Percentiles rank a stretch among this genome's conserved stretches.
Evolutionary conservation across 2,113 vertebrate species (phyloP).

Genomic region (Apodemus sylvaticus): DNA sequence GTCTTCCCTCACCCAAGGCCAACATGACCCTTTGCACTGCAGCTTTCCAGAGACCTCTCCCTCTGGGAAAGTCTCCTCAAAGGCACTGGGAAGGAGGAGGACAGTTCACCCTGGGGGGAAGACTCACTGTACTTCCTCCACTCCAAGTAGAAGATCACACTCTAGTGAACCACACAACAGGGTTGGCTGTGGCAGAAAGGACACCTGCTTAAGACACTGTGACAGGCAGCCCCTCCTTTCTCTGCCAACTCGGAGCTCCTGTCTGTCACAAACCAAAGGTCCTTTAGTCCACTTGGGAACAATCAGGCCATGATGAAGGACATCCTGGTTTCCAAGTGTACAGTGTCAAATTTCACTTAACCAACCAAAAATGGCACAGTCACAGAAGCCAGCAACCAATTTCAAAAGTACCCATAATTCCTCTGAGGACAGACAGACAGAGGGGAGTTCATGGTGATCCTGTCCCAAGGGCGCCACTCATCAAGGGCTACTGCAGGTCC

Average conservation of each 20-base stretch:
- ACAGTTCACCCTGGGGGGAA: no score
- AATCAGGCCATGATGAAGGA: neutral
- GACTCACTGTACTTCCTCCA: neutral
- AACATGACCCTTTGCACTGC: no score
- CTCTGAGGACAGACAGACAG: neutral
- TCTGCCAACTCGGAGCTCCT: neutral
- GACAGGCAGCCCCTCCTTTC: neutral
- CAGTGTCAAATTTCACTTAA: neutral
- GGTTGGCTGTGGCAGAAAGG: neutral
- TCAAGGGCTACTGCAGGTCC: neutral
- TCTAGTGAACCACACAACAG: neutral
- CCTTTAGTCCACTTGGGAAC: neutral
- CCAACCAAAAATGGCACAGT: neutral
- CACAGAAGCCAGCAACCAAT: neutral
- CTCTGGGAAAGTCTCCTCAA: neutral
- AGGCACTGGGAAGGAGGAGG: neutral
- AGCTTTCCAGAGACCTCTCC: neutral
- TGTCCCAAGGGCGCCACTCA: neutral
- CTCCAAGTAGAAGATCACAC: neutral
- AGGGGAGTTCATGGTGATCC: accelerated
- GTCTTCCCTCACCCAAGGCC: neutral
- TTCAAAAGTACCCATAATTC: neutral
- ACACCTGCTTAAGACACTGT: neutral
- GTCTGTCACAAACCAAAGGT: neutral
- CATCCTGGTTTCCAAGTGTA: neutral